These are phyloP conservation scores for Ctenomys sociabilis DNA, from an alignment of 2,113 vertebrate genomes.

Conservation along the genomic window DNA sequence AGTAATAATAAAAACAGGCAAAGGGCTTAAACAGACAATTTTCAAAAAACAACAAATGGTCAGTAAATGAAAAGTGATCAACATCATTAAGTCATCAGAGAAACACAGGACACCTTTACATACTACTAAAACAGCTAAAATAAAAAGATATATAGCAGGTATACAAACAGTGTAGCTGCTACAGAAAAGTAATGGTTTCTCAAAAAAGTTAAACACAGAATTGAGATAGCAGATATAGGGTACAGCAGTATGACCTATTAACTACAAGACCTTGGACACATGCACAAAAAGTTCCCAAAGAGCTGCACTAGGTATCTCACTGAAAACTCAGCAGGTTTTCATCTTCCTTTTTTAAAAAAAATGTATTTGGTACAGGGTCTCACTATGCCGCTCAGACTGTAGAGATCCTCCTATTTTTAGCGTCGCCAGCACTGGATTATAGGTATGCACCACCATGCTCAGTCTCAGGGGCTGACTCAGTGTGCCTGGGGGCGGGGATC, in stretches of 20 bases:
- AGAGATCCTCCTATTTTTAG: too few species aligned
- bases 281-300: neutral
- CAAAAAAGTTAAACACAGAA: neutral
- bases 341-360: too few species aligned
- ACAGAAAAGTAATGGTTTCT: neutral
- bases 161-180: neutral
- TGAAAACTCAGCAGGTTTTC: neutral
- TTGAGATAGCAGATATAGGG: neutral
- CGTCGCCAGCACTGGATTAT: too few species aligned
- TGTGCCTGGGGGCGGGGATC: too few species aligned
- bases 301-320: neutral
- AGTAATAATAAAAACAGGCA: neutral
- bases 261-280: neutral
- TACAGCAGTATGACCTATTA: neutral
- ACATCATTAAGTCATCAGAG: constrained; percentile 20
- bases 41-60: constrained; percentile 41
- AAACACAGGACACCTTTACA: neutral
- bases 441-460: too few species aligned
- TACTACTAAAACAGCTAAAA: neutral
- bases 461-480: too few species aligned
- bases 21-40: neutral
- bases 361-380: too few species aligned
- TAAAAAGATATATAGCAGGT: neutral
- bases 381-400: too few species aligned
- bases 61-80: neutral